Evolutionary conservation across 2,113 vertebrate species (phyloP).

Genomic region (Epinephelus lanceolatus): DNA sequence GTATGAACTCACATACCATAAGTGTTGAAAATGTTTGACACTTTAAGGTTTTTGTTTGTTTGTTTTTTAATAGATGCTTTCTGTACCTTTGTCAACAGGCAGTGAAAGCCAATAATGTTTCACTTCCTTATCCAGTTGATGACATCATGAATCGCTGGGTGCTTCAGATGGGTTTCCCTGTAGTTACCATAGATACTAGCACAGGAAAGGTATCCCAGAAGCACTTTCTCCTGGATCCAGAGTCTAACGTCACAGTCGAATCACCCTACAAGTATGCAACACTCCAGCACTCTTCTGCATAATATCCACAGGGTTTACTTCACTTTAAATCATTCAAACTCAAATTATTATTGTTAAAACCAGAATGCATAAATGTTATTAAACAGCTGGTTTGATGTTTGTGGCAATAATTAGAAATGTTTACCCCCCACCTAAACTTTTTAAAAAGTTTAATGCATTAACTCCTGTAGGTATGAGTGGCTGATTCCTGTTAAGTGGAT

Average conservation of each 20-base stretch:
- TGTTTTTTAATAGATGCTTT: background rate
- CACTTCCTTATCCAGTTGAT: conserved; percentile 65
- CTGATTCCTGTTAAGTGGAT: conserved; percentile 76
- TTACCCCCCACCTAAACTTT: too few relatives aligned
- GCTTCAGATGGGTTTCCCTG: conserved; percentile 94
- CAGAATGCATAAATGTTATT: background rate
- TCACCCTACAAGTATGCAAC: conserved; percentile 86
- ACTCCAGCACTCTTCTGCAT: background rate
- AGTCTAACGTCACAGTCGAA: conserved; percentile 72
- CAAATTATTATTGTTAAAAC: background rate
- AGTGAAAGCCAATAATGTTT: background rate
- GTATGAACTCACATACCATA: too few relatives aligned
- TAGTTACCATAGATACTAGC: conserved; percentile 86
- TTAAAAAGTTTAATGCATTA: background rate
- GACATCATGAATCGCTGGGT: conserved; percentile 93
- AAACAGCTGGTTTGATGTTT: background rate
- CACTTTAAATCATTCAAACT: background rate
- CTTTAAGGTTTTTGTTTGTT: too few relatives aligned
- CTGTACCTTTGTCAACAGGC: conserved; percentile 60
- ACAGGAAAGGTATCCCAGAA: conserved; percentile 81
- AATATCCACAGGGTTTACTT: background rate
- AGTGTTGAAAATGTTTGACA: background rate
- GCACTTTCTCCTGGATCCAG: conserved; percentile 90
- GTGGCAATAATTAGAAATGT: background rate
- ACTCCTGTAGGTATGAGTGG: conserved; percentile 72